Base-by-base conservation (phyloP, 1,140 invertebrate genomes). In the Neodiprion lecontei region DNA sequence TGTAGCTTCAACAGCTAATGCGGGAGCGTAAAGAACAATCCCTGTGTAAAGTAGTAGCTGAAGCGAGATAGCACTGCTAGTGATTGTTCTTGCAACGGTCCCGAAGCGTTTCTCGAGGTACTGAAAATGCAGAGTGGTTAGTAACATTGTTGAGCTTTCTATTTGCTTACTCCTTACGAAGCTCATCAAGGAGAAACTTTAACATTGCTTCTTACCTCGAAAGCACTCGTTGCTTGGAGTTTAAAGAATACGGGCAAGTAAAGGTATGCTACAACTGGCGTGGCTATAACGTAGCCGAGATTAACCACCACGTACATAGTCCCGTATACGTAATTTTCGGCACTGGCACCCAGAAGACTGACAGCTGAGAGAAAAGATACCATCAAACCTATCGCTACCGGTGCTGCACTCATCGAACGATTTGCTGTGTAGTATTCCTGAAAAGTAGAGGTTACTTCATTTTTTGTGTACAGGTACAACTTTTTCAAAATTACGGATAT, bases 321-420 rank as follows among this genome's bases (percentile, higher is more conserved):
- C 65, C 96, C 96, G 84, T 92, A 94, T 75, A 90, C 91, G 84
- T 97, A 97, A 86, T 93, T 95, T 87, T 98, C 96, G 49, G 93
- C 91, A 23, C 94, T 94, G 1, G 96, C 93, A 61, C 97, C 97
- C 10, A 99, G 89, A 48, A 99, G 86, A 0, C 96, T 96, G 68
- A 98, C 94, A 40, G 96, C 96, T 1, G 97, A 98, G 93, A 99
- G 96, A 84, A 98, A 98, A 75, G 96, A 97, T 40, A 97, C 95
- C 94, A 97, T 96, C 48, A 98, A 85, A 11, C 95, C 96, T 77
- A 97, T 93, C 7, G 95, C 93, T 0, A 98, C 95, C 0, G 96
- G 95, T 28, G 91, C 81, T 70, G 95, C 88, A 9, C 91, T 88
- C 94, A 97, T 95, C 66, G 92, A 93, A 69, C 92, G 90, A 80